Percentiles rank a stretch among this genome's conserved stretches.
phyloP scores from a whole-genome alignment of 2,888 invertebrate species.

The Nemoura dubitans region DNA sequence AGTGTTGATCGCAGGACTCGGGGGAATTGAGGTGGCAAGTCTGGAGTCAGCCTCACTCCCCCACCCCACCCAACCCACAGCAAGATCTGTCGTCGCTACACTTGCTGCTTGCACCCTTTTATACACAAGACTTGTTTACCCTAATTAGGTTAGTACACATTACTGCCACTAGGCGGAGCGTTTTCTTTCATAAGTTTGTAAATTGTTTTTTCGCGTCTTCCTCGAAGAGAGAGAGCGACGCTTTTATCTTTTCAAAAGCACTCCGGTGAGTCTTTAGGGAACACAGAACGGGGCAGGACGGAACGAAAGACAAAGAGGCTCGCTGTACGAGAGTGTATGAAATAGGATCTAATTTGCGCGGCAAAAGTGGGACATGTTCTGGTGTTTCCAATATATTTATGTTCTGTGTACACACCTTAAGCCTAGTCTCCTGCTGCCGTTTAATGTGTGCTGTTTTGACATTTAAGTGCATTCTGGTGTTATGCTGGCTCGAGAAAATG shows the following conservation, averaged over 20 bases:
- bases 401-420: neutral
- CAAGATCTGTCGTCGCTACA: neutral
- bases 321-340: neutral
- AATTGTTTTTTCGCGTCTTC: conserved; percentile 22
- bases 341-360: conserved; percentile 24
- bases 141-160: conserved; percentile 42
- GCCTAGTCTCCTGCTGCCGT: neutral
- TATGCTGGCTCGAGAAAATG: neutral
- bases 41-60: neutral
- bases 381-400: conserved; percentile 12
- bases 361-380: conserved; percentile 12
- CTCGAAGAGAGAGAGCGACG: neutral
- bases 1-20: neutral
- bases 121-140: conserved; percentile 30
- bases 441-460: neutral
- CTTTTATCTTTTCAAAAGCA: conserved; percentile 41
- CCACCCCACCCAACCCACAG: neutral
- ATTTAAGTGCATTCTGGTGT: neutral
- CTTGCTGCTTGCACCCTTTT: conserved; percentile 20
- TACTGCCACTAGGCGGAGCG: conserved; percentile 35
- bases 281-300: conserved; percentile 13
- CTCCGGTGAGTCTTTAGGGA: conserved; percentile 34
- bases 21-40: neutral
- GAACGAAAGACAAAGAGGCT: conserved; percentile 23
- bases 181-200: conserved; percentile 30